These are phyloP conservation scores for Drosophila parvula DNA, from an alignment of 1,140 invertebrate species.

Conservation along the genomic window DNA sequence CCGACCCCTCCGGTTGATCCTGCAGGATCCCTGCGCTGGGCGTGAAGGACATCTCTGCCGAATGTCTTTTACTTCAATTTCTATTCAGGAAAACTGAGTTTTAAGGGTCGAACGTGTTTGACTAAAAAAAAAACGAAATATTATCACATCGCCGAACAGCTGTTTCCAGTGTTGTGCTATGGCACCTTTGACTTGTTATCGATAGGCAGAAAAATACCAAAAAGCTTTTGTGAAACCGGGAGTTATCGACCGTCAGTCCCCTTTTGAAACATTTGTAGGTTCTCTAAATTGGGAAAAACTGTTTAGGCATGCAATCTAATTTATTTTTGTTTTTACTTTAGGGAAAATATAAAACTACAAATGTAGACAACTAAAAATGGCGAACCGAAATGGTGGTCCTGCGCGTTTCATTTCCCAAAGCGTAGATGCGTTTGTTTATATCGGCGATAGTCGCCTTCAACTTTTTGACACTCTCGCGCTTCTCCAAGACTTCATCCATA, in stretches of 20 bases:
- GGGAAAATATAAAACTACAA: slow-evolving; percentile 33
- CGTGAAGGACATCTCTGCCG: slow-evolving; percentile 55
- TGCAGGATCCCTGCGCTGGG: slow-evolving; percentile 34
- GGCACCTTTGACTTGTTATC: background rate
- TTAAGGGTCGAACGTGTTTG: slow-evolving; percentile 12
- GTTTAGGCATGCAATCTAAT: slow-evolving; percentile 4
- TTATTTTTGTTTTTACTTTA: slow-evolving; percentile 7
- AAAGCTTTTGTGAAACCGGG: background rate
- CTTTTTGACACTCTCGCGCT: background rate
- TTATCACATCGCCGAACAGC: slow-evolving; percentile 75
- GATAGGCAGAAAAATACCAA: slow-evolving; percentile 26
- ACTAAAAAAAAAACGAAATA: slow-evolving; percentile 33
- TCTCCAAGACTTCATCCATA: slow-evolving; percentile 2
- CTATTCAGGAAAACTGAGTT: slow-evolving; percentile 53
- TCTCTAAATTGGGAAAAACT: background rate
- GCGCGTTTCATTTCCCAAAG: background rate
- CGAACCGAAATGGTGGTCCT: background rate
- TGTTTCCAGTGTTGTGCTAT: slow-evolving; percentile 37
- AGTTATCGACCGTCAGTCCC: background rate
- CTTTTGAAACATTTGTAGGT: background rate
- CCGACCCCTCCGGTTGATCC: slow-evolving; percentile 2
- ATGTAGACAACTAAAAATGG: background rate
- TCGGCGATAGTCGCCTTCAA: slow-evolving; percentile 9
- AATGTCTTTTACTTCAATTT: slow-evolving; percentile 4
- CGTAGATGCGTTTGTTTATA: background rate